Evolutionary conservation across 2,888 invertebrate species (phyloP).

Genomic region (Opisthograptis luteolata): DNA sequence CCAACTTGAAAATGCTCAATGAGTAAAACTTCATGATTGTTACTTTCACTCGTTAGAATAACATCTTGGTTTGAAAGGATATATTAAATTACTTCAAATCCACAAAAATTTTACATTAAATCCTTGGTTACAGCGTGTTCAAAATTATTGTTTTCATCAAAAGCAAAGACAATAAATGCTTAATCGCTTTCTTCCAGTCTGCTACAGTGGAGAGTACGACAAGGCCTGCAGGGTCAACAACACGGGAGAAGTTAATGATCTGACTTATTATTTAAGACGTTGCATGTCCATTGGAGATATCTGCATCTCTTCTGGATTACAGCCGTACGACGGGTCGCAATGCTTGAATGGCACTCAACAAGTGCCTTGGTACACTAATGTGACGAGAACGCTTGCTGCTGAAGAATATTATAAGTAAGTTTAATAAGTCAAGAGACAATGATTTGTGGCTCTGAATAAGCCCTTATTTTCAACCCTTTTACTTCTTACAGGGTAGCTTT

Average conservation of each 20-base stretch:
- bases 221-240: slow-evolving; percentile 73
- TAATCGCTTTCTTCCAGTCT: slow-evolving; percentile 79
- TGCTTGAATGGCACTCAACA: slow-evolving; percentile 67
- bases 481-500: too few relatives aligned
- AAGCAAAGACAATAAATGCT: too few relatives aligned
- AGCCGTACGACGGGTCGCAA: slow-evolving; percentile 67
- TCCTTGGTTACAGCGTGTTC: not conserved
- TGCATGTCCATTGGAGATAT: slow-evolving; percentile 80
- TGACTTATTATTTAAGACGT: slow-evolving; percentile 79
- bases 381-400: slow-evolving; percentile 83
- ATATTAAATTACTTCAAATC: too few relatives aligned
- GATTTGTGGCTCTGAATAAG: too few relatives aligned
- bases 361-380: slow-evolving; percentile 78
- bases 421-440: too few relatives aligned
- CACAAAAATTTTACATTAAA: not conserved
- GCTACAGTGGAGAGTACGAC: slow-evolving; percentile 87
- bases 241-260: slow-evolving; percentile 53
- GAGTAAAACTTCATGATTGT: too few relatives aligned
- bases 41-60: too few relatives aligned
- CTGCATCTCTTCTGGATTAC: slow-evolving; percentile 68
- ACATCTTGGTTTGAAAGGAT: too few relatives aligned
- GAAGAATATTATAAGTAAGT: slow-evolving; percentile 88
- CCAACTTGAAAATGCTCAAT: too few relatives aligned
- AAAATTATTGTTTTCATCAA: slow-evolving; percentile 11
- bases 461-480: too few relatives aligned